These are phyloP conservation scores for Streptopelia turtur DNA, from an alignment of 2,797 vertebrate species.

Conservation along the genomic window DNA sequence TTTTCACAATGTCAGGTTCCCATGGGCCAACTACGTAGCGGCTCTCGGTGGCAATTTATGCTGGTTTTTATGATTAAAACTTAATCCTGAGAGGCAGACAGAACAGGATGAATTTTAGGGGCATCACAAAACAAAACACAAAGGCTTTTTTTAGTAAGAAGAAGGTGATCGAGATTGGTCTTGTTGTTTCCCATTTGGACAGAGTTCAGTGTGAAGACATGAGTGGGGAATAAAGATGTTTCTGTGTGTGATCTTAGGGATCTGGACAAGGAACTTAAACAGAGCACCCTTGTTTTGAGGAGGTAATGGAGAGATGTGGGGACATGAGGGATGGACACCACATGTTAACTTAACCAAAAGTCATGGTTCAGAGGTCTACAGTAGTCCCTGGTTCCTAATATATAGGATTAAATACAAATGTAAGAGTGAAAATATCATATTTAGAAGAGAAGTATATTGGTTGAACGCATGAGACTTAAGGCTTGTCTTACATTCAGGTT, in stretches of 20 bases:
- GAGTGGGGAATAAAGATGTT: background rate
- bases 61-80: background rate
- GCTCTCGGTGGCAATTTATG: background rate
- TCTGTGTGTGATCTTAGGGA: background rate
- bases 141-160: background rate
- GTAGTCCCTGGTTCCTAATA: background rate
- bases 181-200: accelerated
- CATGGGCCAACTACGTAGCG: background rate
- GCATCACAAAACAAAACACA: background rate
- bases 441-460: background rate
- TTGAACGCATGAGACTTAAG: background rate
- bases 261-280: accelerated
- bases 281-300: background rate
- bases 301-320: background rate
- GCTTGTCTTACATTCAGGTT: background rate
- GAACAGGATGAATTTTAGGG: background rate
- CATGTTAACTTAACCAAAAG: background rate
- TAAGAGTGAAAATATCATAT: background rate
- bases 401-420: background rate
- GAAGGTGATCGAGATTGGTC: background rate
- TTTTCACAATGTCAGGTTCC: background rate
- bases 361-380: background rate
- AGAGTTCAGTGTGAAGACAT: accelerated
- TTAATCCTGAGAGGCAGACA: background rate
- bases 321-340: background rate